These are phyloP conservation scores for Chelidonichthys spinosus DNA, from an alignment of 2,797 vertebrate species.

Conservation along the genomic window DNA sequence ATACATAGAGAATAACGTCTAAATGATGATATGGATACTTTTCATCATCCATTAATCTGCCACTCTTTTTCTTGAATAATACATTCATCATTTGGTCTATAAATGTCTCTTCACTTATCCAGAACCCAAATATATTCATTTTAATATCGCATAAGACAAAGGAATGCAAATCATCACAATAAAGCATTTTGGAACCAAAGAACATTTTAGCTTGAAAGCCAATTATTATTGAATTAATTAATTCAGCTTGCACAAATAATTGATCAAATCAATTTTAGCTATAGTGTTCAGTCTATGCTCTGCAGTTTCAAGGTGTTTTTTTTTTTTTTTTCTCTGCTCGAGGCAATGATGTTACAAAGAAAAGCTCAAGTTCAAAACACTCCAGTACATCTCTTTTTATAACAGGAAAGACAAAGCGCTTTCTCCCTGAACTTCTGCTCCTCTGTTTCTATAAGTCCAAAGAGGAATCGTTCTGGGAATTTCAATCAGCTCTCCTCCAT, in stretches of 20 bases:
- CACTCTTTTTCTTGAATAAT: not conserved
- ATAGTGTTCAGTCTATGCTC: not conserved
- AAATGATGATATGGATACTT: not conserved
- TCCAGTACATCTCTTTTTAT: not conserved
- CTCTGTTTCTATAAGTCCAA: not conserved
- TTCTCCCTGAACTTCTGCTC: slow-evolving; percentile 2
- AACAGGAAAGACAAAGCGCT: not conserved
- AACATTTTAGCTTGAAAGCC: not conserved
- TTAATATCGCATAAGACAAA: not conserved
- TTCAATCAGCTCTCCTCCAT: not conserved
- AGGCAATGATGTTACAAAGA: not conserved
- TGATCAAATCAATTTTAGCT: not conserved
- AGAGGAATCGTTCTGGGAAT: not conserved
- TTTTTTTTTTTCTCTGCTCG: not conserved
- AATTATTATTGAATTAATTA: not conserved
- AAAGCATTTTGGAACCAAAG: not conserved
- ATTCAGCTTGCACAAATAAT: not conserved
- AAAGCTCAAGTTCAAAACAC: not conserved
- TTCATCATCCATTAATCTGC: slow-evolving; percentile 8
- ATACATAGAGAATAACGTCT: slow-evolving; percentile 9
- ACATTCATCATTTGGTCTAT: not conserved
- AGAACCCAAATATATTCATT: not conserved
- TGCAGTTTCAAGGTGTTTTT: not conserved
- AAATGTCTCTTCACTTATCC: not conserved
- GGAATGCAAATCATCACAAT: not conserved